Percentiles rank a stretch among this genome's conserved stretches.
phyloP scores from a whole-genome alignment of 1,140 invertebrate genomes.

The Bombus confusus region DNA sequence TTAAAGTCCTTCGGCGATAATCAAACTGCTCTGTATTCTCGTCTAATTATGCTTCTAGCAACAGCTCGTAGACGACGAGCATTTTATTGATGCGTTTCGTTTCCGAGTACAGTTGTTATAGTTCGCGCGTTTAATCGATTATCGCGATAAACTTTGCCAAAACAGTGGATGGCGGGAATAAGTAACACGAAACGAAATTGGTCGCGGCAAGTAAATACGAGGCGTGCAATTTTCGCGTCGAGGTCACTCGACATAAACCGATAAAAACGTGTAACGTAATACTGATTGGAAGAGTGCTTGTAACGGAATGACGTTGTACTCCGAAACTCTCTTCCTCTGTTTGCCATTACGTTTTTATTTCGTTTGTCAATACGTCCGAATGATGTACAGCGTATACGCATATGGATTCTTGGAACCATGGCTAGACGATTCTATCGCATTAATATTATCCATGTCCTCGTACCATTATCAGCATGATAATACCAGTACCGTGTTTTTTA shows the following conservation, averaged over 20 bases:
- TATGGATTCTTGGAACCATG: too few relatives aligned
- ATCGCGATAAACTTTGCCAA: not conserved
- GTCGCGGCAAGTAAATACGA: not conserved
- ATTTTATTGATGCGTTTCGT: too few relatives aligned
- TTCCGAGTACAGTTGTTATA: not conserved
- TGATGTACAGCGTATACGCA: not conserved
- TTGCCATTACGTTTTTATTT: not conserved
- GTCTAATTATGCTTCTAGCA: too few relatives aligned
- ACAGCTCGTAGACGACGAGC: too few relatives aligned
- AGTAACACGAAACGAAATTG: slow-evolving; percentile 40
- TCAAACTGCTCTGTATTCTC: too few relatives aligned
- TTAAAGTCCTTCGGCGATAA: too few relatives aligned
- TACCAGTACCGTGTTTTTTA: too few relatives aligned
- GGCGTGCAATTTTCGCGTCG: not conserved
- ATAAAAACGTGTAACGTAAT: slow-evolving; percentile 71
- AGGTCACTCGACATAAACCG: slow-evolving; percentile 59
- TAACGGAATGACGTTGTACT: slow-evolving; percentile 51
- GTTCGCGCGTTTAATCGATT: not conserved
- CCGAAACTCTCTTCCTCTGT: slow-evolving; percentile 3
- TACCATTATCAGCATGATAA: too few relatives aligned
- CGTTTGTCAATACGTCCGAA: too few relatives aligned
- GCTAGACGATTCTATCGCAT: slow-evolving; percentile 31
- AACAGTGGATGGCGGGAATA: not conserved
- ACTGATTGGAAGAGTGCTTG: slow-evolving; percentile 68
- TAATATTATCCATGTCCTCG: not conserved